A percentile compares a stretch with the other conserved stretches of the same genome.
These are phyloP conservation scores for Ramphastos sulfuratus DNA, from an alignment of 2,113 vertebrate species.

Conservation along the genomic window DNA sequence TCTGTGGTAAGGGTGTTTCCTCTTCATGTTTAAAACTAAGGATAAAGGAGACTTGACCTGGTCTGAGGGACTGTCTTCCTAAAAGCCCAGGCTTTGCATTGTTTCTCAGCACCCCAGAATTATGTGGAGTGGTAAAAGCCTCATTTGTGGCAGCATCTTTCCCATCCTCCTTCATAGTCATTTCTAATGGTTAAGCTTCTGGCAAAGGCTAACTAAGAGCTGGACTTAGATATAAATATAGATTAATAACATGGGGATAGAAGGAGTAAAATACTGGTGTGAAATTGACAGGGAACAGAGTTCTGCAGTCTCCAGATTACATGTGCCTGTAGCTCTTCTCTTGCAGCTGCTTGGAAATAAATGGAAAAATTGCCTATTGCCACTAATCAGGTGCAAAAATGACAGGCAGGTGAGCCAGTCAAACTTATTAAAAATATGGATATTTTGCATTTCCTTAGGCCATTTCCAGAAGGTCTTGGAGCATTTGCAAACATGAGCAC, in stretches of 20 bases:
- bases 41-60: background rate
- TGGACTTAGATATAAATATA: constrained; percentile 70
- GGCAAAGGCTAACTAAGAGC: constrained; percentile 41
- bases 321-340: constrained; percentile 22
- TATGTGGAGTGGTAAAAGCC: background rate
- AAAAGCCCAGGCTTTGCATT: background rate
- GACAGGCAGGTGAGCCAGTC: background rate
- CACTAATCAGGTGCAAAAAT: background rate
- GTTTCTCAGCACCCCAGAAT: background rate
- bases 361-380: constrained; percentile 12
- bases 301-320: constrained; percentile 22
- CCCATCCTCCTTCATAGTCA: constrained; percentile 2
- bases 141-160: constrained; percentile 5
- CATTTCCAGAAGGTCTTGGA: background rate
- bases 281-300: constrained; percentile 23
- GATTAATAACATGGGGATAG: constrained; percentile 69
- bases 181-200: constrained; percentile 50
- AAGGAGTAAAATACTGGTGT: constrained; percentile 22
- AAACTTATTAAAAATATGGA: background rate
- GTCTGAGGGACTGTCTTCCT: background rate
- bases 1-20: background rate
- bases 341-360: constrained; percentile 46
- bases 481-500: background rate
- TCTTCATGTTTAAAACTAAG: background rate
- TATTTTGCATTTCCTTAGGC: constrained; percentile 21